Evolutionary conservation across 2,113 vertebrate species (phyloP), one percentile per base, ranked within the genome.

Genomic region (Thymallus thymallus): DNA sequence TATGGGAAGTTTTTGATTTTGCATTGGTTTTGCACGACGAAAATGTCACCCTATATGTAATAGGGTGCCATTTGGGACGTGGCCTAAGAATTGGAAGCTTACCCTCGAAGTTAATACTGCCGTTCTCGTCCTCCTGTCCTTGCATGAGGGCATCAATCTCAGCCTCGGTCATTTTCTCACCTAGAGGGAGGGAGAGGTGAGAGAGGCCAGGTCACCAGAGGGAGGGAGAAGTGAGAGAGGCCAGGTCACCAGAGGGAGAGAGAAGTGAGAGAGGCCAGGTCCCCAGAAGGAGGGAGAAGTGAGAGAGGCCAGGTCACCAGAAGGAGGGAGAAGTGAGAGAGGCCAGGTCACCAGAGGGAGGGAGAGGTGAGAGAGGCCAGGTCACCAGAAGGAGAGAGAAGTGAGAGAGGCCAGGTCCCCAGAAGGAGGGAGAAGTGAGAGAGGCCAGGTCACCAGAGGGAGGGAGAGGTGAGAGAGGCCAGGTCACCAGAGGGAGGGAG

Each of bases 91-190:
- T 26, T 13, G 22, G 48, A 62, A 23, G 72, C 90, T 71, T 88
- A 98, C 98, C 95, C 88, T 99, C 98, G 0, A 98, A 99, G 92
- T 99, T 98, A 87, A 99, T 90, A 87, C 95, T 95, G 87, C 98
- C 98, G 0, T 96, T 99, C 92, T 97, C 96, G 72, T 99, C 97
- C 92, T 99, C 97, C 89, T 99, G 97, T 80, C 97, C 98, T 68
- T 89, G 77, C 95, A 99, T 90, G 74, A 99, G 94, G 64, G 94
- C 90, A 0, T 99, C 98, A 32, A 99, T 96, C 91, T 99, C 97
- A 66, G 88, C 72, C 88, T 98, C 98, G 84, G 75, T 95, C 98
- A 99, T 97, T 92, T 95, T 99, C 91, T 99, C 98, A 89, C 98
- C 98, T 99, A 84, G 29, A 86, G 78, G 72, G 80, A 75, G 48